phyloP scores from a whole-genome alignment of 2,888 invertebrate species.

The Choreutis nemorana region DNA sequence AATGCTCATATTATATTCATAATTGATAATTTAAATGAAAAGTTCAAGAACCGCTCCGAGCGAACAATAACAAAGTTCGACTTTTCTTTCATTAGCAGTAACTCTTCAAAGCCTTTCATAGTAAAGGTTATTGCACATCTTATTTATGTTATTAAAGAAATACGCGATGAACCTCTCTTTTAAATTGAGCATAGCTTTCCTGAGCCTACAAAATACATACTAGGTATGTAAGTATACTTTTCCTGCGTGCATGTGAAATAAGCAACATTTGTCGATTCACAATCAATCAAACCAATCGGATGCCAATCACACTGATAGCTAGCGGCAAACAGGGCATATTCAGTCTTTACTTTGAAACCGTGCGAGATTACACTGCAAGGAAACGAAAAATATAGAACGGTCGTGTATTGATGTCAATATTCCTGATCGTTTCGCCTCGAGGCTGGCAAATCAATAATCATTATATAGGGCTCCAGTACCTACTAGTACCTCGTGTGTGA shows the following conservation, averaged over 20 bases:
- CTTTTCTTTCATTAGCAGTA: conserved; percentile 56
- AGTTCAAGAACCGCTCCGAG: conserved; percentile 27
- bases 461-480: conserved; percentile 27
- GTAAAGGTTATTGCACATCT: conserved; percentile 17
- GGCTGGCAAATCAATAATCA: conserved; percentile 32
- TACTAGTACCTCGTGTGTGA: conserved; percentile 26
- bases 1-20: too few species aligned
- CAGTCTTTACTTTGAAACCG: conserved; percentile 21
- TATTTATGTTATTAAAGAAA: conserved; percentile 23
- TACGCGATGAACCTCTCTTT: too few species aligned
- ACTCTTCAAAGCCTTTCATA: conserved; percentile 24
- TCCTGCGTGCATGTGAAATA: conserved; percentile 14
- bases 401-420: conserved; percentile 35
- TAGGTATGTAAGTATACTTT: too few species aligned
- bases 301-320: conserved; percentile 25
- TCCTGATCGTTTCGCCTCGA: conserved; percentile 29
- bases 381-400: conserved; percentile 31
- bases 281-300: conserved; percentile 31
- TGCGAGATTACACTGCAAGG: conserved; percentile 14
- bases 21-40: too few species aligned
- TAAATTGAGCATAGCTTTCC: too few species aligned
- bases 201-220: too few species aligned
- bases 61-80: conserved; percentile 34
- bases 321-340: conserved; percentile 23
- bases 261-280: conserved; percentile 36